Evolutionary conservation across 2,888 invertebrate species (phyloP), one percentile per base, ranked within the genome.

Genomic region (Aporophyla lueneburgensis): DNA sequence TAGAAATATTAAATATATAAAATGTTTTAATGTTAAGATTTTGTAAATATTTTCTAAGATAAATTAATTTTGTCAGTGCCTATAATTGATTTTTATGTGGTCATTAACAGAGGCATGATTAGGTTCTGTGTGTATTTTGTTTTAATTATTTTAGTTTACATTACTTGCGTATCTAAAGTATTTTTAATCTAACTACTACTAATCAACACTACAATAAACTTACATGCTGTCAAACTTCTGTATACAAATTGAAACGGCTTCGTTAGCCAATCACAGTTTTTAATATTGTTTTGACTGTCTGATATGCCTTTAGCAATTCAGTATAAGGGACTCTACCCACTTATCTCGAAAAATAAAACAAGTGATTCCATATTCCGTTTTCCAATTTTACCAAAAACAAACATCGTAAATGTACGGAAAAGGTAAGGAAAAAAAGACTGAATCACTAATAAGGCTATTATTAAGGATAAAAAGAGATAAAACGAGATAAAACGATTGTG

Each of bases 61-160:
- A 92, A 89, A 81, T 85, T 92, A 92, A 88, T 78, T 84, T 65
- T 67, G 89, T 87, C 92, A 92, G 93, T 93, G 93, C 92, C 92
- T 92, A 88, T 83, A 83, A 84, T 81, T 87, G 78, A 80, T 84
- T 88, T 88, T 24, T 78, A 72, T 72, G 68, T 70, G 61, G 71
- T 83, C 74, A 72, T 49, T 71, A 53, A 59, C 65, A 40, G 49
- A 66, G 87, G 79, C 84, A 74, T 69, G 66, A 63, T 76, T 73
- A 40, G 56, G 33, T 69, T 76, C 54, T 19, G 85, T 66, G 81
- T 86, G 88, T 67, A 65, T 59, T 76, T 78, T 68, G 75, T 76
- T 53, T 21, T n/a, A 16, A 53, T 54, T 72, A 21, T 67, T 69
- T 61, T 75, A 54, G 27, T 74, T 58, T 43, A 40, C 65, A 49